phyloP scores from a whole-genome alignment of 2,113 vertebrate species.

The Dipodomys merriami region DNA sequence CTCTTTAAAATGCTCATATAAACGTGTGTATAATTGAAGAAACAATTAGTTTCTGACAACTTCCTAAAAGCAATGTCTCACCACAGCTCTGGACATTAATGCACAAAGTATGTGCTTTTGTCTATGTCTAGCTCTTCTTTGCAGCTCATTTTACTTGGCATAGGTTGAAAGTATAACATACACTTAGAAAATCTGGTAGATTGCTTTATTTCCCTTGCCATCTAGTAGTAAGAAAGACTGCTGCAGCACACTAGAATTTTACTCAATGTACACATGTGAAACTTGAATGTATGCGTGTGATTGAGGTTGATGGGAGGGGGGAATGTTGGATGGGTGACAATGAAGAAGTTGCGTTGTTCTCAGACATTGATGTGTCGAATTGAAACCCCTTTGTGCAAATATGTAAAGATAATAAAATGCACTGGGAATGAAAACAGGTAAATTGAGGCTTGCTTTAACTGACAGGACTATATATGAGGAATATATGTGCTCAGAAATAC shows the following conservation, averaged over 20 bases:
- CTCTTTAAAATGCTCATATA: neutral
- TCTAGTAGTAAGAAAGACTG: neutral
- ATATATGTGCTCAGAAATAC: neutral
- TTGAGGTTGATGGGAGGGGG: too few relatives aligned
- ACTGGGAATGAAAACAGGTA: neutral
- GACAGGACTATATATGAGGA: neutral
- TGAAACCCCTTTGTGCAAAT: too few relatives aligned
- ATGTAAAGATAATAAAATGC: too few relatives aligned
- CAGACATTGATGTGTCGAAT: too few relatives aligned
- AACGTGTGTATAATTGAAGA: neutral
- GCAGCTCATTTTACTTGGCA: neutral
- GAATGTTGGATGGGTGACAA: too few relatives aligned
- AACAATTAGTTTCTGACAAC: conserved; percentile 26
- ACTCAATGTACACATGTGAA: too few relatives aligned
- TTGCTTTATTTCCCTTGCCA: neutral
- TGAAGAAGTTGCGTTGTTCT: too few relatives aligned
- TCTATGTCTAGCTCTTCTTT: neutral
- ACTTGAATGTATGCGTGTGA: too few relatives aligned
- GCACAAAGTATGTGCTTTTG: neutral
- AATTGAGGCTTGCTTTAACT: conserved; percentile 10
- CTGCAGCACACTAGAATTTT: neutral
- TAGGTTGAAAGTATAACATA: neutral
- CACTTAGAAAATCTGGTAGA: neutral
- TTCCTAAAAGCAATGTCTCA: neutral
- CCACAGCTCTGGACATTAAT: neutral